Conservation (phyloP, 2,113 vertebrate species). For the Peucedramus taeniatus region DNA sequence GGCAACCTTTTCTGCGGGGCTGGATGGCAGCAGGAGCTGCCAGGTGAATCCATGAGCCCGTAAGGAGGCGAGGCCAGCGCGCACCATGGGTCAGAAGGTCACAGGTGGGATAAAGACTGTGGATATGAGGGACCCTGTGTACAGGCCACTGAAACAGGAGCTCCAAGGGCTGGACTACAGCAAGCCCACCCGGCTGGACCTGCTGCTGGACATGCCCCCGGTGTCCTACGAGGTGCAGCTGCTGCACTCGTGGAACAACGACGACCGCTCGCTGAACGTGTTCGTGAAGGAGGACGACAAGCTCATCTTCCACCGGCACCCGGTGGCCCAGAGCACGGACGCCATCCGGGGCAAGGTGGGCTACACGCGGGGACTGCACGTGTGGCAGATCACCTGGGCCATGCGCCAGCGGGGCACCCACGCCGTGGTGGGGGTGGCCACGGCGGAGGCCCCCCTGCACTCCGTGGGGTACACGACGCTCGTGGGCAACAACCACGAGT, state of each 20-base stretch:
- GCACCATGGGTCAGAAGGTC: conserved; percentile 96
- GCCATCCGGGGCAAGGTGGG: conserved; percentile 91
- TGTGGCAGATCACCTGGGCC: conserved; percentile 98
- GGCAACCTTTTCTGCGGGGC: conserved; percentile 5
- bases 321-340: conserved; percentile 97
- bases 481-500: conserved; percentile 91
- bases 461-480: conserved; percentile 95
- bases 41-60: conserved; percentile 34
- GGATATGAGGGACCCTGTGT: conserved; percentile 93
- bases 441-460: conserved; percentile 87
- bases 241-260: conserved; percentile 93
- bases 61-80: neutral
- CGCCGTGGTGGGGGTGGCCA: conserved; percentile 92
- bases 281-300: conserved; percentile 98
- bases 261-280: conserved; percentile 94
- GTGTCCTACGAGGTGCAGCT: conserved; percentile 81
- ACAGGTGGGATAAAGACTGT: conserved; percentile 96
- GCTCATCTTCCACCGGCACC: conserved; percentile 94
- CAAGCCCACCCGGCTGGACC: conserved; percentile 90
- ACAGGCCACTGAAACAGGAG: conserved; percentile 89
- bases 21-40: neutral
- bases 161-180: conserved; percentile 90
- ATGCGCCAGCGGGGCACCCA: conserved; percentile 96
- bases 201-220: conserved; percentile 93
- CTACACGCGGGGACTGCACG: conserved; percentile 91